A percentile compares a stretch with the other conserved stretches of the same genome.
These are phyloP conservation scores for Drosophila mojavensis DNA, from an alignment of 1,140 invertebrate genomes.

Conservation along the genomic window DNA sequence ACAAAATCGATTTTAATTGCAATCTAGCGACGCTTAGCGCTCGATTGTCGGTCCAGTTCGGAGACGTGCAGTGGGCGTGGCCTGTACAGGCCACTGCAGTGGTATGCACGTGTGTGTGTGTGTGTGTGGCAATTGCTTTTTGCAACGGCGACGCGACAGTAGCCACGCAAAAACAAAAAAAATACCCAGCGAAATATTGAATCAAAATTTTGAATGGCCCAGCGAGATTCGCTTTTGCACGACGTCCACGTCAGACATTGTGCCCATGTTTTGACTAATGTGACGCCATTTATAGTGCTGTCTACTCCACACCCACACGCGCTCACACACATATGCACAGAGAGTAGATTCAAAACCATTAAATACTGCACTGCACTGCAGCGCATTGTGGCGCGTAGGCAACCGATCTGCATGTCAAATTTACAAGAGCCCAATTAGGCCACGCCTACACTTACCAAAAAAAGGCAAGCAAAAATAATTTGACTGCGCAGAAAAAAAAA, in stretches of 20 bases:
- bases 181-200: conserved; percentile 32
- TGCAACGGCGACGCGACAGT: conserved; percentile 1
- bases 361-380: conserved; percentile 33
- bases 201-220: conserved; percentile 39
- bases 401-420: conserved; percentile 37
- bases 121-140: conserved; percentile 41
- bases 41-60: conserved; percentile 54
- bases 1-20: conserved; percentile 80
- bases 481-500: conserved; percentile 11
- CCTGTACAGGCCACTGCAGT: not conserved
- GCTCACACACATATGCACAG: not conserved
- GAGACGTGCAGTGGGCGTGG: conserved; percentile 3
- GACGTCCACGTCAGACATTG: conserved; percentile 33
- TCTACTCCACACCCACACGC: not conserved
- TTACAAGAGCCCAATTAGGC: conserved; percentile 42
- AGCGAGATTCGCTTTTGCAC: conserved; percentile 18
- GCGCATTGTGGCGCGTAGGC: conserved; percentile 27
- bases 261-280: conserved; percentile 52
- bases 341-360: conserved; percentile 36
- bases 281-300: conserved; percentile 32
- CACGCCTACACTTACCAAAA: conserved; percentile 7
- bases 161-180: not conserved
- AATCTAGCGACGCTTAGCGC: conserved; percentile 58
- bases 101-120: conserved; percentile 9
- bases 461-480: not conserved